Conservation (phyloP, 2,888 invertebrate species). For the Coleophora flavipennella region DNA sequence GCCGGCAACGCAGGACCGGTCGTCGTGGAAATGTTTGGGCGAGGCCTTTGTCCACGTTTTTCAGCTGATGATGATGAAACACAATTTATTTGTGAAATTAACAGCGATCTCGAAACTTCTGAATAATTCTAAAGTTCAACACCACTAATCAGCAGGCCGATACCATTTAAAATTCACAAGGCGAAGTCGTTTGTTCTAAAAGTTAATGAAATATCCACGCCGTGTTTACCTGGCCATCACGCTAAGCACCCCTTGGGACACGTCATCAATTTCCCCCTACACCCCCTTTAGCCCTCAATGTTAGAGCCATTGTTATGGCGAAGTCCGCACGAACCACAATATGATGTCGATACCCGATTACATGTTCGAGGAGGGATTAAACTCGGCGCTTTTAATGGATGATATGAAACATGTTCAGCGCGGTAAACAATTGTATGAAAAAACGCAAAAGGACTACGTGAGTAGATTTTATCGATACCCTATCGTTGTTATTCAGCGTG, state of each 20-base stretch:
- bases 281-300: background rate
- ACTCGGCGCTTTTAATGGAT: conserved; percentile 38
- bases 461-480: conserved; percentile 26
- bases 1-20: too few relatives aligned
- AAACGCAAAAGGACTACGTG: conserved; percentile 53
- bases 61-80: too few relatives aligned
- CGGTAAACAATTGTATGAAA: conserved; percentile 38
- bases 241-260: conserved; percentile 22
- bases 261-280: conserved; percentile 1
- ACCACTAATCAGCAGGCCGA: background rate
- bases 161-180: conserved; percentile 42
- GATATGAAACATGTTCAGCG: conserved; percentile 54
- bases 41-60: too few relatives aligned
- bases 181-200: conserved; percentile 46
- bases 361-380: conserved; percentile 55
- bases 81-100: too few relatives aligned
- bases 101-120: too few relatives aligned
- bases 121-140: too few relatives aligned
- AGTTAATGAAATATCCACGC: conserved; percentile 54
- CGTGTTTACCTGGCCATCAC: conserved; percentile 34
- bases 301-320: background rate
- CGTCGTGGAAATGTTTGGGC: too few relatives aligned
- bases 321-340: background rate
- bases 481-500: too few relatives aligned
- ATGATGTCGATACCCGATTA: conserved; percentile 49